Percentiles rank a stretch among this genome's conserved stretches.
These are phyloP conservation scores for Frieseomelitta varia DNA, from an alignment of 1,140 invertebrate genomes.

Conservation along the genomic window DNA sequence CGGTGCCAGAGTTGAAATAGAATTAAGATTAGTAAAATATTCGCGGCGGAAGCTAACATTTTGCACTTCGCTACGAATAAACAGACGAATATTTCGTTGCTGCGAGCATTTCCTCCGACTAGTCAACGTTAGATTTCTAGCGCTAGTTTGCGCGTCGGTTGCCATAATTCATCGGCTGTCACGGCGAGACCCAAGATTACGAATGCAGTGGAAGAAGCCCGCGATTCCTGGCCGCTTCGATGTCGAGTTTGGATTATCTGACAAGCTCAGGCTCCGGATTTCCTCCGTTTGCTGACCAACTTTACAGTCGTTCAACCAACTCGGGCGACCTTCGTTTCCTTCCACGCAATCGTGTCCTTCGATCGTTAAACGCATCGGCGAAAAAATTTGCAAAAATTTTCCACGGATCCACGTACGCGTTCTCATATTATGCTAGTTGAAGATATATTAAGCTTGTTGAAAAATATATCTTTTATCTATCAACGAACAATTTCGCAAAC, in stretches of 20 bases:
- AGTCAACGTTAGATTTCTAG: background rate
- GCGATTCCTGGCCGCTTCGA: background rate
- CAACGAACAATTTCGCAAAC: too few relatives aligned
- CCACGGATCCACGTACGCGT: too few relatives aligned
- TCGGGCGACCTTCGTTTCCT: constrained; percentile 29
- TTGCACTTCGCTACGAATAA: background rate
- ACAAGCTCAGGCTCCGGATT: constrained; percentile 19
- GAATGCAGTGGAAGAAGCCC: background rate
- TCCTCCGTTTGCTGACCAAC: constrained; percentile 34
- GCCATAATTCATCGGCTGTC: background rate
- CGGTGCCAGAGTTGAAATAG: background rate
- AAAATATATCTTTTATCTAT: background rate
- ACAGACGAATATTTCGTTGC: background rate
- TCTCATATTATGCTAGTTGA: too few relatives aligned
- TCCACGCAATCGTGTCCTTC: background rate
- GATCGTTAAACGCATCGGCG: background rate
- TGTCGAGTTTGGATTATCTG: constrained; percentile 27
- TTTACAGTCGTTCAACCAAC: constrained; percentile 16
- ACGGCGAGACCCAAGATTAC: background rate
- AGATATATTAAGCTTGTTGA: too few relatives aligned
- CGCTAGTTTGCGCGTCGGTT: background rate
- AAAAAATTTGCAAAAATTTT: background rate
- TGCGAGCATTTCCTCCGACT: too few relatives aligned
- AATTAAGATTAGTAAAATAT: constrained; percentile 1
- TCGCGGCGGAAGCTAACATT: background rate